These are phyloP conservation scores for Lobophora halterata DNA, from an alignment of 2,888 invertebrate species.

Conservation along the genomic window DNA sequence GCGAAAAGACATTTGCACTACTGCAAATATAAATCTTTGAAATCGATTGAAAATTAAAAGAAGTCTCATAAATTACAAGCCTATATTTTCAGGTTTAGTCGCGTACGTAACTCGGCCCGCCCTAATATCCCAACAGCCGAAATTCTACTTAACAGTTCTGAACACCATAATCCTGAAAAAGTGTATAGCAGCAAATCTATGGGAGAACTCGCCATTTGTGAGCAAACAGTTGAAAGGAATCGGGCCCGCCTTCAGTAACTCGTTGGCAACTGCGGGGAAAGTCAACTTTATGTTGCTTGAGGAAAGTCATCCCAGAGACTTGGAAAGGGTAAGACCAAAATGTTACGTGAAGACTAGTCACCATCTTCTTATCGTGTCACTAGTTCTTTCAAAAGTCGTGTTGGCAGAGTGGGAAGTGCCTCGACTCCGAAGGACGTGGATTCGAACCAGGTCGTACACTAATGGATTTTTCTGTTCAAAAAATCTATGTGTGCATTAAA, in stretches of 20 bases:
- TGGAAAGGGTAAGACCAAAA: conserved; percentile 86
- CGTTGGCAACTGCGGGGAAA: conserved; percentile 84
- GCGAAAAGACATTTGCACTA: no score
- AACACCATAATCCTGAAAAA: conserved; percentile 83
- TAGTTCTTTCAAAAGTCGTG: no score
- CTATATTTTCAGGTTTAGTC: conserved; percentile 68
- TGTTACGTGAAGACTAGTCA: no score
- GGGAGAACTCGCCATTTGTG: conserved; percentile 87
- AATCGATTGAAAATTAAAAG: no score
- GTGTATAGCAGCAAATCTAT: conserved; percentile 84
- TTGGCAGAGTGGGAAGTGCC: no score
- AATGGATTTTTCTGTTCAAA: background rate
- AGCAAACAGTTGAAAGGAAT: conserved; percentile 87
- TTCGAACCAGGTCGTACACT: no score
- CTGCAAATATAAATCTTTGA: no score
- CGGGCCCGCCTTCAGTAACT: conserved; percentile 82
- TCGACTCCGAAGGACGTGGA: no score
- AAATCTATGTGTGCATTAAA: conserved; percentile 2
- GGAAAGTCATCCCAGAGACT: conserved; percentile 85
- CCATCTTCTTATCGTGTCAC: no score
- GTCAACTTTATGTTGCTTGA: conserved; percentile 82
- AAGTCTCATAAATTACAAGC: no score
- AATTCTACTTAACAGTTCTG: conserved; percentile 76
- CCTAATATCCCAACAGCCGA: conserved; percentile 44
- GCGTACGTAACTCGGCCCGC: conserved; percentile 76